Conservation (phyloP, 2,888 invertebrate genomes). For the Apomyelois bistriatella region DNA sequence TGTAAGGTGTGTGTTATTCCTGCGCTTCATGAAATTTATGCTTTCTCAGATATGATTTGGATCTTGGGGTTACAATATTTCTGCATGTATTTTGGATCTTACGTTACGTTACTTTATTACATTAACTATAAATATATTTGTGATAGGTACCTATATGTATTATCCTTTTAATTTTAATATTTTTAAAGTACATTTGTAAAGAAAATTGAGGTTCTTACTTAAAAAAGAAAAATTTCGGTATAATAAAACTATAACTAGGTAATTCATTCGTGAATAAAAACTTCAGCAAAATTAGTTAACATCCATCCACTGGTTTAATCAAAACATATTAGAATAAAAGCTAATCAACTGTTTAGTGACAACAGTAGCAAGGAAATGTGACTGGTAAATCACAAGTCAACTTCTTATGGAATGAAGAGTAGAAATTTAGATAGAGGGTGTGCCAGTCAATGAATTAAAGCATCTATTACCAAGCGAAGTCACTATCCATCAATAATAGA, state of each 20-base stretch:
- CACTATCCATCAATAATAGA: slow-evolving; percentile 39
- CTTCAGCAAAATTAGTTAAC: slow-evolving; percentile 34
- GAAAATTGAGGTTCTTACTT: no score
- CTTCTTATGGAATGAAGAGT: slow-evolving; percentile 52
- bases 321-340: slow-evolving; percentile 53
- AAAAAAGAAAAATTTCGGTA: not conserved
- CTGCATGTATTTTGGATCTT: no score
- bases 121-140: no score
- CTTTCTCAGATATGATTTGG: no score
- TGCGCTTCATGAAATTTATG: no score
- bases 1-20: no score
- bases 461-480: slow-evolving; percentile 39
- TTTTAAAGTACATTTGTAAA: no score
- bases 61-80: no score
- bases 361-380: slow-evolving; percentile 64
- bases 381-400: slow-evolving; percentile 55
- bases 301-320: slow-evolving; percentile 34
- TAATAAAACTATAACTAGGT: not conserved
- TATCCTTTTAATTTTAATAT: no score
- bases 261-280: slow-evolving; percentile 13
- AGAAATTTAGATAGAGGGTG: slow-evolving; percentile 56
- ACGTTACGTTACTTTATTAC: no score
- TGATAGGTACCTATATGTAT: no score
- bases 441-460: slow-evolving; percentile 61
- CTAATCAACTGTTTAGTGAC: slow-evolving; percentile 74